phyloP scores from a whole-genome alignment of 2,113 vertebrate species.

The Entosphenus tridentatus region DNA sequence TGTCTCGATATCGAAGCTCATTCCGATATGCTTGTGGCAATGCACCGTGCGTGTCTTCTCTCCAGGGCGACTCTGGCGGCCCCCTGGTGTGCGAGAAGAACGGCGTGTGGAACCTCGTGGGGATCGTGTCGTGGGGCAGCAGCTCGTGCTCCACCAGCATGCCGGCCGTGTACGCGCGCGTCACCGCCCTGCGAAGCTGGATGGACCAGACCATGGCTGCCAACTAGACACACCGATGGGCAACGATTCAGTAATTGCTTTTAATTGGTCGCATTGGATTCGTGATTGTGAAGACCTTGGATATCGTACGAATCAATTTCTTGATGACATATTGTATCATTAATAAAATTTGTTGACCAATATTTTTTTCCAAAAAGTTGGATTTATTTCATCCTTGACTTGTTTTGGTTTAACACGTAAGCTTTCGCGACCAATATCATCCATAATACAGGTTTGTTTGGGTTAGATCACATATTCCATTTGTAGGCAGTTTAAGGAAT shows the following conservation, averaged over 20 bases:
- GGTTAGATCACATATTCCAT: too few species aligned
- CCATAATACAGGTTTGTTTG: too few species aligned
- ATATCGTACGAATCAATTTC: too few species aligned
- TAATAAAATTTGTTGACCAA: too few species aligned
- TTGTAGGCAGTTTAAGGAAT: too few species aligned
- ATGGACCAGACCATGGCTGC: conserved; percentile 5
- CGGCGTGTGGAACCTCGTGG: background rate
- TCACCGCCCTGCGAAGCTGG: background rate
- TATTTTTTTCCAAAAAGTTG: too few species aligned
- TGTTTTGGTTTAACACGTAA: too few species aligned
- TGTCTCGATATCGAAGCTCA: background rate
- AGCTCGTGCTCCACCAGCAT: background rate
- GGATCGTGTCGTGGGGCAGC: conserved; percentile 10
- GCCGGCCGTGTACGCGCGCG: conserved; percentile 8
- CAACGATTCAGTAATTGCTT: background rate
- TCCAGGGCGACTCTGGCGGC: conserved; percentile 12
- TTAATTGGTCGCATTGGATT: too few species aligned
- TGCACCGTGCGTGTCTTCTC: background rate
- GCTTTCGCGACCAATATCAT: too few species aligned
- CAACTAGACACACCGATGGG: background rate
- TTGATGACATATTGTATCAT: too few species aligned
- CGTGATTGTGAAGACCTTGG: too few species aligned
- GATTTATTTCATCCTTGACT: too few species aligned
- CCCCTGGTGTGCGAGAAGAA: background rate
- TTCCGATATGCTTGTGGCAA: background rate